These are phyloP conservation scores for Leptocoma aspasia DNA, from an alignment of 2,113 vertebrate species.

Conservation along the genomic window DNA sequence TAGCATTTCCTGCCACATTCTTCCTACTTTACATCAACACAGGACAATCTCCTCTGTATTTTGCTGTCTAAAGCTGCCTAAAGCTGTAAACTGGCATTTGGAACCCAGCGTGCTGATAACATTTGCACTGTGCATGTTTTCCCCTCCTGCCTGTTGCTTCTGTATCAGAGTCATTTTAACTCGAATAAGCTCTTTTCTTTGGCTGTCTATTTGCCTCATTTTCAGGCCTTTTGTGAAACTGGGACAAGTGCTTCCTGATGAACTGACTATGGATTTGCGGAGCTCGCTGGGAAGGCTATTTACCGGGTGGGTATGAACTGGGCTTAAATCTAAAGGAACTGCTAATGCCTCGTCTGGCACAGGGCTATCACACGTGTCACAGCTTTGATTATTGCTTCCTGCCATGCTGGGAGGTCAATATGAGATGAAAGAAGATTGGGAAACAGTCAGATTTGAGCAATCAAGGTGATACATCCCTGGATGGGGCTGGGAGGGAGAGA, in stretches of 20 bases:
- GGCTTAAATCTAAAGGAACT: conserved; percentile 34
- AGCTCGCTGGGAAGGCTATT: conserved; percentile 39
- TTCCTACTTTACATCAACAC: background rate
- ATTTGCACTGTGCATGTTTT: background rate
- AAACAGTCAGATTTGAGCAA: conserved; percentile 47
- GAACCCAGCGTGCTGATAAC: background rate
- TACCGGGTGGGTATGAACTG: conserved; percentile 1
- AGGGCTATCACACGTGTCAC: conserved; percentile 20
- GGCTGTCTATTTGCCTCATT: conserved; percentile 15
- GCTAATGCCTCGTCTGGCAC: conserved; percentile 39
- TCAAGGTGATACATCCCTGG: background rate
- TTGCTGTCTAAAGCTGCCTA: background rate
- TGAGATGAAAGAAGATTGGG: conserved; percentile 18
- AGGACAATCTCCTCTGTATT: background rate
- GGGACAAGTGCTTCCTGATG: conserved; percentile 29
- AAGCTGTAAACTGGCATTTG: background rate
- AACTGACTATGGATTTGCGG: conserved; percentile 8
- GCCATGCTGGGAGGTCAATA: conserved; percentile 47
- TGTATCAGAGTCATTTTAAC: background rate
- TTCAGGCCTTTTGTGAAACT: conserved; percentile 40
- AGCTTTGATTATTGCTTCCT: conserved; percentile 47
- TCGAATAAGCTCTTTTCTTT: background rate
- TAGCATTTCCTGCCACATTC: background rate
- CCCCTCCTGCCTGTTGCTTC: background rate
- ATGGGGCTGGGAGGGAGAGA: background rate